A percentile compares a stretch with the other conserved stretches of the same genome.
Evolutionary conservation across 2,113 vertebrate species (phyloP).

Genomic region (Pavo muticus): DNA sequence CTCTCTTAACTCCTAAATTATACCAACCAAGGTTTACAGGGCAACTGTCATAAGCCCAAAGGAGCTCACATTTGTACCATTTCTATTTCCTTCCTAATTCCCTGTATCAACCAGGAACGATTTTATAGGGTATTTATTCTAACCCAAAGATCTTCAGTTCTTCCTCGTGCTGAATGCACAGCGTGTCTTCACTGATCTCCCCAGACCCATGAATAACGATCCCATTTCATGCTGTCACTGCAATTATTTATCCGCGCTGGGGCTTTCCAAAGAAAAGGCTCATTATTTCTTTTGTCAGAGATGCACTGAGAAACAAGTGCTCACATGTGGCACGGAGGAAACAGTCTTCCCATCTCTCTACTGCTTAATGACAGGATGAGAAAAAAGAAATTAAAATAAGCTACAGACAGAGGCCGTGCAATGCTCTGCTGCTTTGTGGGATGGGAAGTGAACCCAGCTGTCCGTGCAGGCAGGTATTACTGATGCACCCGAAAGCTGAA

Average conservation of each 20-base stretch:
- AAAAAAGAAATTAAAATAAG: not conserved
- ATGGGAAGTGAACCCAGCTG: not conserved
- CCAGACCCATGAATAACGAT: conserved; percentile 59
- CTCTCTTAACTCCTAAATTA: not conserved
- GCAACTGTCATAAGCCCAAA: not conserved
- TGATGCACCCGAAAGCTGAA: not conserved
- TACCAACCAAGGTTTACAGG: not conserved
- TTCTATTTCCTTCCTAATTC: not conserved
- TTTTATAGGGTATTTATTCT: conserved; percentile 27
- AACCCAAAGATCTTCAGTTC: conserved; percentile 16
- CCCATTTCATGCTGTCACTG: conserved; percentile 65
- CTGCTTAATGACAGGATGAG: not conserved
- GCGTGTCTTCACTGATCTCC: conserved; percentile 44
- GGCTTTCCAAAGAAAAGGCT: conserved; percentile 52
- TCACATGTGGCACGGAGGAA: not conserved
- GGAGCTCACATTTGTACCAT: not conserved
- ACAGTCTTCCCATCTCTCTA: not conserved
- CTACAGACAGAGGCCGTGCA: not conserved
- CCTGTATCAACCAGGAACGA: not conserved
- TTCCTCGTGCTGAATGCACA: conserved; percentile 31
- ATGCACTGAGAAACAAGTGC: conserved; percentile 44
- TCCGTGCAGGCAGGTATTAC: not conserved
- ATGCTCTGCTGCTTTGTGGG: not conserved
- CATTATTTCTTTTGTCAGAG: conserved; percentile 59
- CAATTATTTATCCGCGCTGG: conserved; percentile 54